These are phyloP conservation scores for Pterois miles DNA, from an alignment of 2,797 vertebrate genomes.

Conservation along the genomic window DNA sequence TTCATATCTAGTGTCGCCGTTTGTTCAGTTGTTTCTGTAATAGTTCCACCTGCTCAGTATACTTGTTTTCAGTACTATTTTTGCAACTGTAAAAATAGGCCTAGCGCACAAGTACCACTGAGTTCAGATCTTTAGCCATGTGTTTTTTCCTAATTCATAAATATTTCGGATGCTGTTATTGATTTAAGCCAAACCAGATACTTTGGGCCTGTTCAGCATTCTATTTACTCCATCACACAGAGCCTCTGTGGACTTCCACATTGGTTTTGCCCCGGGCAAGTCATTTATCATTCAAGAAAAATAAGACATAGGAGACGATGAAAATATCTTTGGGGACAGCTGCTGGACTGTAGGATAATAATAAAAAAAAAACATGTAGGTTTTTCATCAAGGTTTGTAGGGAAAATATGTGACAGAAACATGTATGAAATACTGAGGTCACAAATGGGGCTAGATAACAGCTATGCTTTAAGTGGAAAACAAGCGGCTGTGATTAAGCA, in stretches of 20 bases:
- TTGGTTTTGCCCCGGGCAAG: not conserved
- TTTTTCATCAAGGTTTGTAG: not conserved
- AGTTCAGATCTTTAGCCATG: not conserved
- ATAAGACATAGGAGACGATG: not conserved
- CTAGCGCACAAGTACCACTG: not conserved
- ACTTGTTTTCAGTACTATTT: not conserved
- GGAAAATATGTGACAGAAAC: not conserved
- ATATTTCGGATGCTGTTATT: not conserved
- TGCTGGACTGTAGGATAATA: not conserved
- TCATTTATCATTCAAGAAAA: not conserved
- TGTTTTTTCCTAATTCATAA: not conserved
- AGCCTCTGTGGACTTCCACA: not conserved
- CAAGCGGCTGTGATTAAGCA: not conserved
- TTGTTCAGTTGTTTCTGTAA: not conserved
- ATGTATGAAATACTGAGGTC: not conserved
- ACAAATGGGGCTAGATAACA: not conserved
- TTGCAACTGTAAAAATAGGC: not conserved
- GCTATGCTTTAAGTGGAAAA: not conserved
- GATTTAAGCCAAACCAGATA: not conserved
- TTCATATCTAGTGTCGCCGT: not conserved
- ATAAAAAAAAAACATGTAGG: not conserved
- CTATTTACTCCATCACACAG: not conserved
- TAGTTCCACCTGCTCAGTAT: not conserved
- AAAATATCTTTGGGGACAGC: not conserved
- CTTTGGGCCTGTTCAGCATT: not conserved